Percentiles rank a stretch among this genome's conserved stretches.
phyloP scores from a whole-genome alignment of 1,140 invertebrate species.

The Metopolophium dirhodum region DNA sequence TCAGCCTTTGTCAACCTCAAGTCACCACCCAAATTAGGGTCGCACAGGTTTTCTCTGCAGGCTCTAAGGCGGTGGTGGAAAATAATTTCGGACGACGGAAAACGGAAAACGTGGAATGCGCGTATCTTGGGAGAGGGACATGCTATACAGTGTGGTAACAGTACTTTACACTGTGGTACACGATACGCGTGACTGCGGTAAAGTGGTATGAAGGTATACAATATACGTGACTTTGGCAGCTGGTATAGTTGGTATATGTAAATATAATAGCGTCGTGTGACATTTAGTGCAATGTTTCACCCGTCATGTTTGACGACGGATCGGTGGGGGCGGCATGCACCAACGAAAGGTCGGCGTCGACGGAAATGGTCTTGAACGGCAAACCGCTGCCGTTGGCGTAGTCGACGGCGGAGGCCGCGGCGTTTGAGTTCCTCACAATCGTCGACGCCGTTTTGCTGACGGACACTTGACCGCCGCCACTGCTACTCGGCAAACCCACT shows the following conservation, averaged over 20 bases:
- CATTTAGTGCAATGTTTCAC: neutral
- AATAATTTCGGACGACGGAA: neutral
- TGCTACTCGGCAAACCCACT: conserved; percentile 32
- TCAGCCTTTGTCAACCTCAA: too few species aligned
- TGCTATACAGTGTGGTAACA: neutral
- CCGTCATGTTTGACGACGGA: neutral
- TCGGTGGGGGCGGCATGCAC: neutral
- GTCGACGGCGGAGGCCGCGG: neutral
- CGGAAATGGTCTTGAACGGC: neutral
- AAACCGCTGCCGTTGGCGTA: neutral
- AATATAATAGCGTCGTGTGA: neutral
- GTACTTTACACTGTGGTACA: neutral
- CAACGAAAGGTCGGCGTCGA: neutral
- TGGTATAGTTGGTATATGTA: neutral
- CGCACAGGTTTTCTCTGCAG: too few species aligned
- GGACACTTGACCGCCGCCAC: neutral
- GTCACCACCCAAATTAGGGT: too few species aligned
- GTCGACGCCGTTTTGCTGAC: conserved; percentile 11
- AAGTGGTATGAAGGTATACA: neutral
- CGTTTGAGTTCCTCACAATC: conserved; percentile 5
- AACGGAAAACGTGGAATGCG: neutral
- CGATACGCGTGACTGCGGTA: too few species aligned
- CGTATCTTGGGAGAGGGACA: neutral
- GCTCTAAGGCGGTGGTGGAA: neutral
- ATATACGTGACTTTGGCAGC: too few species aligned